A percentile compares a stretch with the other conserved stretches of the same genome.
Evolutionary conservation across 2,113 vertebrate species (phyloP).

Genomic region (Girardinichthys multiradiatus): DNA sequence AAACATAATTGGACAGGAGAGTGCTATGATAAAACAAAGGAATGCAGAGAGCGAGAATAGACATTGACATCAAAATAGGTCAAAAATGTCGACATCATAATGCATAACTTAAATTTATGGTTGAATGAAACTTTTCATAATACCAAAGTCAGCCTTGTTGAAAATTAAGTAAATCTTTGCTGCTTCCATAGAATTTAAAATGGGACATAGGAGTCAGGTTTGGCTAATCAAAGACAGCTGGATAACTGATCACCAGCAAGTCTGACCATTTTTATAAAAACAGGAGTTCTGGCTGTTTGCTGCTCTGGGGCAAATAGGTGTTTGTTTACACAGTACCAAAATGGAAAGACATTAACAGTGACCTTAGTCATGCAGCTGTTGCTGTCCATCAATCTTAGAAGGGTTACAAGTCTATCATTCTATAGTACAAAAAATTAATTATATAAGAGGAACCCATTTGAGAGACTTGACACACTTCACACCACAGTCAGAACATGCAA

Average conservation of each 20-base stretch:
- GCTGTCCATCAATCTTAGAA: no score
- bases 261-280: neutral
- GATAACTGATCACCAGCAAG: no score
- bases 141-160: no score
- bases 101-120: neutral
- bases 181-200: no score
- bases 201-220: no score
- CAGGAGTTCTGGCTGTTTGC: neutral
- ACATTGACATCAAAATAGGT: slow-evolving; percentile 18
- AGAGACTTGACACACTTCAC: no score
- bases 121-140: neutral
- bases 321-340: neutral
- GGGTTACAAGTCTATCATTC: no score
- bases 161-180: no score
- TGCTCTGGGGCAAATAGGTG: neutral
- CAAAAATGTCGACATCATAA: slow-evolving; percentile 14
- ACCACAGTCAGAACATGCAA: no score
- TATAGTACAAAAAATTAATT: no score
- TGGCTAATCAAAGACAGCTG: no score
- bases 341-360: neutral
- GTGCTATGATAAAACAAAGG: slow-evolving; percentile 35
- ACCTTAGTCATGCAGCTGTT: neutral
- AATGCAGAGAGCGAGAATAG: slow-evolving; percentile 1
- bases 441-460: no score
- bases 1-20: slow-evolving; percentile 27